Base-by-base conservation (phyloP, 2,113 vertebrate genomes). In the Onychostoma macrolepis region DNA sequence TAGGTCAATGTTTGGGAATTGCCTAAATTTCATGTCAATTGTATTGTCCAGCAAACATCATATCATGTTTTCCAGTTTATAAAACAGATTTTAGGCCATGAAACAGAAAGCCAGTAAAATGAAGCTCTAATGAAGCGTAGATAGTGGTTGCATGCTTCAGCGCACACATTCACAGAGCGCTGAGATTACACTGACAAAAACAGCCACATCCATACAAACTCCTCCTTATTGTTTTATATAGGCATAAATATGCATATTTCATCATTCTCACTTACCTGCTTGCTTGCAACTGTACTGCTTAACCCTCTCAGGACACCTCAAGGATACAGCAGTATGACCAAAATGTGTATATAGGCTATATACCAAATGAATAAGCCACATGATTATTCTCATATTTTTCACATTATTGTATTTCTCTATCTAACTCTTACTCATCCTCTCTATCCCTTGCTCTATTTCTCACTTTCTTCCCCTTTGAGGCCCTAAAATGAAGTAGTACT, bases 11-110 rank as follows among this genome's bases (percentile, higher is more conserved):
- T 69, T 36, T 69, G 19, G 21, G 11, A 71, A 83, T 21, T 81
- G 38, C 38, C 4, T 65, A 81, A 28, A 81, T 81, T 71, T 36
- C 4, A 33, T 71, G 80, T 71, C 80, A 71, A 36, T 71, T 71
- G 17, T 69, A 24, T 83, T 50, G 41, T 21, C 63, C 63, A 24
- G 41, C 61, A 83, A 83, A 83, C 38, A 65, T 82, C 80, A 38
- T 79, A 33, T 81, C 79, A 26, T 80, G 80, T 75, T 86, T 86
- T 86, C 78, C 78, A 81, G 65, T 75, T 61, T 74, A 58, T 61
- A 86, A 86, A 80, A 79, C 76, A 67, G 61, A 69, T 86, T 86
- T 72, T 56, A 74, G 41, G 36, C 50, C 85, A 74, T 19, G 28
- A 10, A 56, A 72, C n/a, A 80, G 63, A 56, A 71, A 69, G 43